These are phyloP conservation scores for Galeopsomyia nigrocyanea DNA, from an alignment of 2,888 invertebrate genomes.

Conservation along the genomic window DNA sequence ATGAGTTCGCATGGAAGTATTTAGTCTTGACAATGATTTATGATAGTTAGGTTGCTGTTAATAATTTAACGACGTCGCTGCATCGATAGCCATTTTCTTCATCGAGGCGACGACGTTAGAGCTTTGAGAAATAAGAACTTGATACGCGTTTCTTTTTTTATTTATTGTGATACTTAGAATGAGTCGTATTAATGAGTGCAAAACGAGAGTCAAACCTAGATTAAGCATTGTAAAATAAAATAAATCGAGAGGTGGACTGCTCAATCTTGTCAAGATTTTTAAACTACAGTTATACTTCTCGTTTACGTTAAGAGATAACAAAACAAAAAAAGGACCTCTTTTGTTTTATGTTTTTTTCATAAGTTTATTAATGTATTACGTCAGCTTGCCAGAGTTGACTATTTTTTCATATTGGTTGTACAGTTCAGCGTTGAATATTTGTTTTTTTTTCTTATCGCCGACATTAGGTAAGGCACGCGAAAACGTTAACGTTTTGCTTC, in stretches of 20 bases:
- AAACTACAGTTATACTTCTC: constrained; percentile 4
- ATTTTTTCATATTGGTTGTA: constrained; percentile 17
- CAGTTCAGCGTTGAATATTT: constrained; percentile 1
- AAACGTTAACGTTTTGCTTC: constrained; percentile 5
- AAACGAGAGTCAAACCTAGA: constrained; percentile 40
- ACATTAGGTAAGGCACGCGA: neutral
- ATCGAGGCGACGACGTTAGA: constrained; percentile 13
- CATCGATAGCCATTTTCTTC: constrained; percentile 7
- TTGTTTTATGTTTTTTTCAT: constrained; percentile 17
- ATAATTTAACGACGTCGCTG: too few species aligned
- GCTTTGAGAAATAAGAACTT: constrained; percentile 13
- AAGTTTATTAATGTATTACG: constrained; percentile 4
- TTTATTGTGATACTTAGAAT: constrained; percentile 46
- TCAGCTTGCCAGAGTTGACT: neutral
- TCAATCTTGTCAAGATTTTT: constrained; percentile 21
- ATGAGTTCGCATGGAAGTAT: too few species aligned
- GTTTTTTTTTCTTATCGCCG: constrained; percentile 11
- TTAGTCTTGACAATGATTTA: too few species aligned
- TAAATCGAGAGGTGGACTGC: constrained; percentile 7
- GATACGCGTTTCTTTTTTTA: constrained; percentile 33
- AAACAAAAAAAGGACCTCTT: constrained; percentile 9
- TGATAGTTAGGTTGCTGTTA: too few species aligned
- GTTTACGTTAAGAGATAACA: neutral
- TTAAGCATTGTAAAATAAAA: constrained; percentile 6
- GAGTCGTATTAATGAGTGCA: constrained; percentile 35